Evolutionary conservation across 2,113 vertebrate genomes (phyloP).

Genomic region (Arizona elegans): DNA sequence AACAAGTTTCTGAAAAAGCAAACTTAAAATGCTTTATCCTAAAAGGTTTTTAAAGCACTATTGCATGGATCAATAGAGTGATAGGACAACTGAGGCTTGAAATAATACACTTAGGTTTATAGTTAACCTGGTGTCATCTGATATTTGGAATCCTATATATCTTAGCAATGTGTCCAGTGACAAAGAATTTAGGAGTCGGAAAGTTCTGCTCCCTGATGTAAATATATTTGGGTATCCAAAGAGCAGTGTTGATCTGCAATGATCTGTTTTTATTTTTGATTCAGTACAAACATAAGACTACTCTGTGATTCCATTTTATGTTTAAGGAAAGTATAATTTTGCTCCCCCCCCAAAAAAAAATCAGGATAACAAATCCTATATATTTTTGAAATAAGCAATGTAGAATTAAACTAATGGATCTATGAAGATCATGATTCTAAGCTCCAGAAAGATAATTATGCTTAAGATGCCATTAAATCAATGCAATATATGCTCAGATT

Average conservation of each 20-base stretch:
- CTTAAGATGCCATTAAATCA: neutral
- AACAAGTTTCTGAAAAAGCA: neutral
- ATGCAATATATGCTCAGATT: neutral
- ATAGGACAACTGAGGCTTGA: neutral
- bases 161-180: neutral
- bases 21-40: neutral
- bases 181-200: neutral
- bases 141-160: neutral
- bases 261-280: neutral
- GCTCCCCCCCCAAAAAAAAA: neutral
- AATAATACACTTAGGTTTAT: neutral
- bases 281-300: neutral
- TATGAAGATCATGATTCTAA: neutral
- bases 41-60: neutral
- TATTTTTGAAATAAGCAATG: neutral
- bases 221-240: neutral
- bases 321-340: neutral
- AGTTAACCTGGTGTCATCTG: neutral
- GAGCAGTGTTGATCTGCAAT: neutral
- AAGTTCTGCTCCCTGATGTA: neutral
- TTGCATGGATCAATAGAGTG: neutral
- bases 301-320: neutral
- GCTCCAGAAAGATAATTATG: neutral
- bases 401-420: neutral
- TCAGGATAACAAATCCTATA: neutral